phyloP scores from a whole-genome alignment of 2,113 vertebrate species.

The Furnarius figulus region DNA sequence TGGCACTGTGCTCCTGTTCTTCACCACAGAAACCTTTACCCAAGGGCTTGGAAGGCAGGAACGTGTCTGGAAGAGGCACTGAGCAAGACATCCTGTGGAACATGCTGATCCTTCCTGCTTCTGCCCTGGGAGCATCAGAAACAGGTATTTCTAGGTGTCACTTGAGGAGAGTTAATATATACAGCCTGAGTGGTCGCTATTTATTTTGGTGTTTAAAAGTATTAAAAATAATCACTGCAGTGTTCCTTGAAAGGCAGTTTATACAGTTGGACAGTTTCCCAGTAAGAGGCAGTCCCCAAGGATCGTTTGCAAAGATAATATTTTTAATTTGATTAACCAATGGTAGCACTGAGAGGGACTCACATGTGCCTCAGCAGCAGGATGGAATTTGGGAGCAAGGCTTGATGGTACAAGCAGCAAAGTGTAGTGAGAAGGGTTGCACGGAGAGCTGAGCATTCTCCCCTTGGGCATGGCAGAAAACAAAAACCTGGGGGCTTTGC shows the following conservation, averaged over 20 bases:
- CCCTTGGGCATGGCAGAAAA: not conserved
- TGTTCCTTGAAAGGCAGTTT: not conserved
- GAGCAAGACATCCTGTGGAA: not conserved
- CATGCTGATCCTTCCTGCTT: not conserved
- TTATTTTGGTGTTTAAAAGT: conserved; percentile 2
- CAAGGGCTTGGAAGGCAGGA: not conserved
- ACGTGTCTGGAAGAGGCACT: not conserved
- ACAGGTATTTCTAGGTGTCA: not conserved
- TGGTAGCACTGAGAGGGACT: not conserved
- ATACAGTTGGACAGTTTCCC: not conserved
- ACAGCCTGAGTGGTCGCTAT: not conserved
- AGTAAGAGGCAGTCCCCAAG: not conserved
- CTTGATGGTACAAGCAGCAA: not conserved
- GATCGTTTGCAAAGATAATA: not conserved
- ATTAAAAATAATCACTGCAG: not conserved
- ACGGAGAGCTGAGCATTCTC: not conserved
- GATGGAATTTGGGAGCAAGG: not conserved
- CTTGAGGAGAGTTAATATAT: not conserved
- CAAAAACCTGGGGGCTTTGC: not conserved
- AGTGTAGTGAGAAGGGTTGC: not conserved
- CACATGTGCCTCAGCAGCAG: not conserved
- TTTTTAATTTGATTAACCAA: conserved; percentile 10
- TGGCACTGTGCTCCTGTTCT: not conserved
- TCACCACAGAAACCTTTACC: not conserved
- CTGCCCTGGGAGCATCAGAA: not conserved